Evolutionary conservation across 2,797 vertebrate genomes (phyloP).

Genomic region (Xiphophorus birchmanni): DNA sequence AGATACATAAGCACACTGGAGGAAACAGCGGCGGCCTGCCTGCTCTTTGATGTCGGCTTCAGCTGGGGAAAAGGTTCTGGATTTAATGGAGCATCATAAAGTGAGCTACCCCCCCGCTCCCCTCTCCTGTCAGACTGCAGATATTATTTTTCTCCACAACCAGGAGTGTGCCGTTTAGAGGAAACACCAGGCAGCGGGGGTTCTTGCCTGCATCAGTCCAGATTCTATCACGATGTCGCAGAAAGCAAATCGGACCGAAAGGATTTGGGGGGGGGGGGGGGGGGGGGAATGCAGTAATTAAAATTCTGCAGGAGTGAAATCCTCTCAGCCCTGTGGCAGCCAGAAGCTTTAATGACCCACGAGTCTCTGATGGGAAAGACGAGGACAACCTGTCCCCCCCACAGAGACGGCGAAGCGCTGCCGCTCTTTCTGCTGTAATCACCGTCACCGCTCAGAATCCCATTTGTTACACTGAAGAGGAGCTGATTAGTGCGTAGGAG

Average conservation of each 20-base stretch:
- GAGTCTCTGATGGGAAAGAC: background rate
- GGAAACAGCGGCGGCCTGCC: conserved; percentile 16
- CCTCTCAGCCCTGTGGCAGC: conserved; percentile 4
- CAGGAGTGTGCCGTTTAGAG: conserved; percentile 13
- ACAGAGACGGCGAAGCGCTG: background rate
- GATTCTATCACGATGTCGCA: background rate
- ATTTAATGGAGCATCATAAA: conserved; percentile 41
- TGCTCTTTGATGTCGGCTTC: conserved; percentile 46
- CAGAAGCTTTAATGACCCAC: conserved; percentile 1
- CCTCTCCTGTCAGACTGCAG: conserved; percentile 19
- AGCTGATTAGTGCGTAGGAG: conserved; percentile 13
- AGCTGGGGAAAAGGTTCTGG: conserved; percentile 42
- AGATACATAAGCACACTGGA: conserved; percentile 27
- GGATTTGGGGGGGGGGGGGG: too few relatives aligned
- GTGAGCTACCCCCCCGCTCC: background rate
- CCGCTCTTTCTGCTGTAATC: conserved; percentile 29
- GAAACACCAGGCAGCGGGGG: conserved; percentile 20
- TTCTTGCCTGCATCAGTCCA: conserved; percentile 9
- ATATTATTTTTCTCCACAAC: conserved; percentile 35
- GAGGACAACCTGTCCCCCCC: background rate
- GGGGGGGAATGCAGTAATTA: conserved; percentile 21
- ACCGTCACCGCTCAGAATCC: conserved; percentile 20
- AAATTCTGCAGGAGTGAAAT: conserved; percentile 13
- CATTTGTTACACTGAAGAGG: conserved; percentile 31
- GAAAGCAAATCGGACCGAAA: background rate